Evolutionary conservation across 2,888 invertebrate species (phyloP), one percentile per base, ranked within the genome.

Genomic region (Aleiodes alternator): DNA sequence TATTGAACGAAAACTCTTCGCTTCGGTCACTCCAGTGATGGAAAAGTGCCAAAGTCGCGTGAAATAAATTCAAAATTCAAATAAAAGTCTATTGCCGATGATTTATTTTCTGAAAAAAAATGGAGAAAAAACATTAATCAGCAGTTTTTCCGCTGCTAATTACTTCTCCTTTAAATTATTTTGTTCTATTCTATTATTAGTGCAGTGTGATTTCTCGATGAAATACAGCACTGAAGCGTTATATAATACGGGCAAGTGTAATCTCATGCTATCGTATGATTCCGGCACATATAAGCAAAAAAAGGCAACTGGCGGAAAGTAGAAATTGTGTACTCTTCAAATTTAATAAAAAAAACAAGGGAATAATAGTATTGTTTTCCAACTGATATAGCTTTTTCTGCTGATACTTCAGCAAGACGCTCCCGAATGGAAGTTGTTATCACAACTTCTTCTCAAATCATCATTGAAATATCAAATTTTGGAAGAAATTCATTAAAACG

Each of bases 1-100:
- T 72, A 72, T 72, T 64, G 72, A 64, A 69, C 74, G 72, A 71
- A 70, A 16, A 50, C 72, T 43, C 23, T 29, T 14, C 12, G 66
- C 50, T 64, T 59, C 69, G 57, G 71, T 66, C 76, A 76, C 68
- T 68, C 74, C 51, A 23, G 56, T 64, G 23, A 64, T 50, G 48
- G 29, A 48, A 66, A 72, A 55, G 55, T 38, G 55, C 61, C 61
- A 51, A 50, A 38, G 23, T 14, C 29, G 72, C 72, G 72, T 53
- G 72, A 72, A 72, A 34, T 48, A 23, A 34, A 16, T 61, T n/a
- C 31, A 1, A 16, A 51, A 61, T 61, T 72, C 59, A 31, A 23
- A 23, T 23, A 23, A 23, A 61, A 64, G n/a, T 23, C 8, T 61
- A 7, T 7, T n/a, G n/a, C 12, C 5, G 11, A 16, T 55, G 0